These are phyloP conservation scores for Phymorhynchus buccinoides DNA, from an alignment of 1,140 invertebrate species.

Conservation along the genomic window DNA sequence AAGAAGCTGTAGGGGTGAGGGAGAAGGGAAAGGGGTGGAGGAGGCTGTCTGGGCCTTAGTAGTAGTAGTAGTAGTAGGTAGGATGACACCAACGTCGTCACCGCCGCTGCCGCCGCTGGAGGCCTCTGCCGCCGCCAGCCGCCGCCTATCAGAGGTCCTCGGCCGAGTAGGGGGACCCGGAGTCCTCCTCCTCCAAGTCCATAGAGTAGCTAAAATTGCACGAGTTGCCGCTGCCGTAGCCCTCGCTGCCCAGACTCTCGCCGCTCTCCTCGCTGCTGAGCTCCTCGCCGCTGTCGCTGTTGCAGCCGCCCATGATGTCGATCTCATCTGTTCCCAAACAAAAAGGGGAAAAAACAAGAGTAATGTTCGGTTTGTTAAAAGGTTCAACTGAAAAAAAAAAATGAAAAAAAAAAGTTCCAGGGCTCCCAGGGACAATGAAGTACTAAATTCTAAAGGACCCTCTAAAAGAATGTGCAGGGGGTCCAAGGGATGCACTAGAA, in stretches of 20 bases:
- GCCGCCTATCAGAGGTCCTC: slow-evolving; percentile 51
- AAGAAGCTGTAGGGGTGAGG: not conserved
- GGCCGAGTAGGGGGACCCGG: slow-evolving; percentile 47
- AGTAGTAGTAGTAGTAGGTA: not conserved
- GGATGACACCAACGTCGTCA: not conserved
- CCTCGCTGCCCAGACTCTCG: slow-evolving; percentile 58
- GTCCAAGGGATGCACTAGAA: no score
- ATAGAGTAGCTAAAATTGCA: slow-evolving; percentile 47
- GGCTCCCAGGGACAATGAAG: no score
- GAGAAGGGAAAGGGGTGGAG: no score
- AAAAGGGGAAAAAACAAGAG: no score
- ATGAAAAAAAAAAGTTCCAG: no score
- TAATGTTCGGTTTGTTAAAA: no score
- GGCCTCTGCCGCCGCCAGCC: no score
- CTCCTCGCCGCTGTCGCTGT: slow-evolving; percentile 86
- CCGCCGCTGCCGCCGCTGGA: no score
- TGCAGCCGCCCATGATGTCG: slow-evolving; percentile 88
- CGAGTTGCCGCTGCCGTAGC: slow-evolving; percentile 49
- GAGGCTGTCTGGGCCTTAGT: not conserved
- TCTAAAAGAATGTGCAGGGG: no score
- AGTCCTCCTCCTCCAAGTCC: no score
- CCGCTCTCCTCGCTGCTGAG: slow-evolving; percentile 50
- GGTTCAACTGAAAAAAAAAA: no score
- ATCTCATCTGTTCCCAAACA: slow-evolving; percentile 84
- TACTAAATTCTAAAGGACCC: no score